Percentiles rank a stretch among this genome's conserved stretches.
phyloP scores from a whole-genome alignment of 2,888 invertebrate species.

The Mactromeris polynyma region DNA sequence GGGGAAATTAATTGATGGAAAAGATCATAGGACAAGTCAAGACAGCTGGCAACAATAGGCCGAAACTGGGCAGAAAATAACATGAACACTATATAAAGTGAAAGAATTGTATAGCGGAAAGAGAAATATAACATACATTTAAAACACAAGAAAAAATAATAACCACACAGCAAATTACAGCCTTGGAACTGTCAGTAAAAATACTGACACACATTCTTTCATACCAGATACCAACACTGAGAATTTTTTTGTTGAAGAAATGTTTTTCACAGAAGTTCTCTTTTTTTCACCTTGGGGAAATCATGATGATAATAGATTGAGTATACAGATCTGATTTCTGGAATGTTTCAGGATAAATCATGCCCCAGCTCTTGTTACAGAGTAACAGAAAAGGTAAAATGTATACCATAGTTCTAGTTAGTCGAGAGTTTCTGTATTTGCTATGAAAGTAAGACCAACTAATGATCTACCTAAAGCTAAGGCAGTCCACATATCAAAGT shows the following conservation, averaged over 20 bases:
- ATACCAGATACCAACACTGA: neutral
- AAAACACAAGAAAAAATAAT: too few species aligned
- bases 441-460: neutral
- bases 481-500: neutral
- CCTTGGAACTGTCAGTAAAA: too few species aligned
- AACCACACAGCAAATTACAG: too few species aligned
- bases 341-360: neutral
- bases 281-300: neutral
- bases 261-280: neutral
- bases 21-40: too few species aligned
- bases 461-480: neutral
- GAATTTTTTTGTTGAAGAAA: neutral
- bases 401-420: too few species aligned
- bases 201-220: neutral
- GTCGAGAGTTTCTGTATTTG: too few species aligned
- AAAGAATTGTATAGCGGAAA: too few species aligned
- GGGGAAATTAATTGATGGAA: too few species aligned
- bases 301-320: neutral
- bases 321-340: neutral
- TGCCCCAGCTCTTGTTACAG: neutral
- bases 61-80: too few species aligned
- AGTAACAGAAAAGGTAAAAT: neutral
- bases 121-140: too few species aligned
- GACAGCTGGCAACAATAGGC: too few species aligned
- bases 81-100: too few species aligned